Conservation (phyloP, 2,797 vertebrate genomes). For the Sebastes ruberrimus region DNA sequence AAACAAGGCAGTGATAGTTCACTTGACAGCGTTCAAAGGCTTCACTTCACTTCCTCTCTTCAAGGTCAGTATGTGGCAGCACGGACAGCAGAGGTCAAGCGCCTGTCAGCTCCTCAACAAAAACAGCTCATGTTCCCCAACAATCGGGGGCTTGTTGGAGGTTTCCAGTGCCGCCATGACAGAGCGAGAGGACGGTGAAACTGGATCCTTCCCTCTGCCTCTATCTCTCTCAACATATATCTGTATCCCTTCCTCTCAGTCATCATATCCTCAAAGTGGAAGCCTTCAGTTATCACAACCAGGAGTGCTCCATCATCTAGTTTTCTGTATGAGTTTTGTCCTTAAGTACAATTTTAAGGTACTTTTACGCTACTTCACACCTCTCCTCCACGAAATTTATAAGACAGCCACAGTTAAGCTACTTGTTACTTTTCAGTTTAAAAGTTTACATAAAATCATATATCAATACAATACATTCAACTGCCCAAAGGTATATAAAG, state of each 20-base stretch:
- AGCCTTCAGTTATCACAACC: background rate
- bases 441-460: background rate
- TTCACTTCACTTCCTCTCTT: conserved; percentile 58
- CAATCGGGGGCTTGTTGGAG: conserved; percentile 76
- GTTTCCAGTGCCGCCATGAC: conserved; percentile 29
- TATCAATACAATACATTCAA: background rate
- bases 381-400: background rate
- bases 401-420: background rate
- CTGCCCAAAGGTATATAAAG: background rate
- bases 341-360: background rate
- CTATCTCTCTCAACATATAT: background rate
- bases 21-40: conserved; percentile 67
- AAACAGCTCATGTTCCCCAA: conserved; percentile 75
- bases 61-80: conserved; percentile 61
- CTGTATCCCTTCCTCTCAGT: conserved; percentile 5
- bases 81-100: conserved; percentile 76
- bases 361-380: background rate
- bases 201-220: conserved; percentile 34
- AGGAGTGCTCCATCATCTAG: background rate
- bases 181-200: conserved; percentile 50
- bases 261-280: conserved; percentile 1
- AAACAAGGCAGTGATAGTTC: conserved; percentile 58
- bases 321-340: background rate
- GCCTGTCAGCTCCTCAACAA: conserved; percentile 71
- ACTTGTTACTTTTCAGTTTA: background rate